Evolutionary conservation across 2,888 invertebrate genomes (phyloP), one percentile per base, ranked within the genome.

Genomic region (Odontocolon sp.): DNA sequence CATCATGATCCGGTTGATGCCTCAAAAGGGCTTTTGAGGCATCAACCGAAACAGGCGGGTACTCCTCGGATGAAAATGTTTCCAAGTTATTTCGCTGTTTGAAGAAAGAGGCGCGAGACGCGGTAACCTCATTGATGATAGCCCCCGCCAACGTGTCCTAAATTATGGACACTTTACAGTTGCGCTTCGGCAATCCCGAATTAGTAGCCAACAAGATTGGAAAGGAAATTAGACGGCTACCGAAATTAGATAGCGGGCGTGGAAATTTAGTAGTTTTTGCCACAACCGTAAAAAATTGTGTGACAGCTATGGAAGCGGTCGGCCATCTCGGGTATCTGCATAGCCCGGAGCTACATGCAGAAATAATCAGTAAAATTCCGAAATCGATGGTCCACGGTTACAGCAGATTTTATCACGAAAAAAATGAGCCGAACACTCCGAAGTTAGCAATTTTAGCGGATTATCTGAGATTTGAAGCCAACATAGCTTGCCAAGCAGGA

Each of bases 131-230:
- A n/a, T n/a, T n/a, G n/a, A n/a, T n/a, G n/a, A n/a, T n/a, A 0
- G 56, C 54, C 0, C 21, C 56, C 0, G 31, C n/a, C 9, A 40
- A 64, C 23, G 42, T 45, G 1, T 6, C 23, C 5, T 11, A 54
- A 9, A 54, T 64, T 21, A 66, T 66, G 47, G 18, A 14, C 6
- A 28, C 56, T 0, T 36, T 72, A 0, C 36, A 72, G 9, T 26
- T 64, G 8, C 64, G 64, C n/a, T 72, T 56, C 9, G 72, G 72
- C 2, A 74, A 74, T n/a, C 56, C 47, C 2, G 66, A 73, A 18
- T 36, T 18, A 5, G 50, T 67, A 2, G 36, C 40, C 2, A 18
- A 31, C 5, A 50, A 28, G 26, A 45, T 73, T 1, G 38, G 63
- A 11, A 40, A 26, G 23, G 66, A 67, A 4, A 47, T 73, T 0